Evolutionary conservation across 2,113 vertebrate genomes (phyloP), one percentile per base, ranked within the genome.

Genomic region (Machaerirhynchus nigripectus): DNA sequence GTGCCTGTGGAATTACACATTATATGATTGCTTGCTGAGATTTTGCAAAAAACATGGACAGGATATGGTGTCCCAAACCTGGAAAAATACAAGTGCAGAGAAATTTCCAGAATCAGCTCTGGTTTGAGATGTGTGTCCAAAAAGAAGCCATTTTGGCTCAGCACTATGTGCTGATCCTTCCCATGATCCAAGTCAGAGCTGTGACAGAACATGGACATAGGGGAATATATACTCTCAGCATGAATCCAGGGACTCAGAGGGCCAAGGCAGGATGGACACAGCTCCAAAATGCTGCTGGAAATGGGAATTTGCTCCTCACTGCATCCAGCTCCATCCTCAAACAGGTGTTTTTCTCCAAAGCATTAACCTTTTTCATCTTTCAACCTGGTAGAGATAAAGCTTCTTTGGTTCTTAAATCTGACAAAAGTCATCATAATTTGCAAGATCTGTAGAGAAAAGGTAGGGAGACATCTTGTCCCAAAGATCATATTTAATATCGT

Each of bases 241-340:
- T 35, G 16, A 68, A 55, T 69, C 31, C 3, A 18, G 28, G 60
- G 40, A 9, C 15, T 89, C 2, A 3, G 47, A 40, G 28, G 4
- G 15, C 7, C 24, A 55, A 0, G 1, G 9, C 12, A 50, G n/a
- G n/a, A n/a, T n/a, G 30, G 49, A 56, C 42, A 49, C 5, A 60
- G 63, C n/a, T 61, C 40, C n/a, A 86, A 46, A 69, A 7, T 68
- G 30, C 61, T 90, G 35, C 53, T 80, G 53, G 33, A 96, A 94
- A 59, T 28, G 24, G 17, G 11, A 84, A 33, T 14, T 83, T 3
- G 2, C 46, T 80, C 57, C n/a, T 77, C 3, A 2, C 7, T 42
- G 5, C n/a, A 28, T 50, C 30, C 31, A 42, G 13, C 6, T 70
- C 22, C 13, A 37, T 40, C 27, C 33, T 70, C 49, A 83, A 61